Evolutionary conservation across 2,888 invertebrate genomes (phyloP), one percentile per base, ranked within the genome.

Genomic region (Linnaemya tessellans): DNA sequence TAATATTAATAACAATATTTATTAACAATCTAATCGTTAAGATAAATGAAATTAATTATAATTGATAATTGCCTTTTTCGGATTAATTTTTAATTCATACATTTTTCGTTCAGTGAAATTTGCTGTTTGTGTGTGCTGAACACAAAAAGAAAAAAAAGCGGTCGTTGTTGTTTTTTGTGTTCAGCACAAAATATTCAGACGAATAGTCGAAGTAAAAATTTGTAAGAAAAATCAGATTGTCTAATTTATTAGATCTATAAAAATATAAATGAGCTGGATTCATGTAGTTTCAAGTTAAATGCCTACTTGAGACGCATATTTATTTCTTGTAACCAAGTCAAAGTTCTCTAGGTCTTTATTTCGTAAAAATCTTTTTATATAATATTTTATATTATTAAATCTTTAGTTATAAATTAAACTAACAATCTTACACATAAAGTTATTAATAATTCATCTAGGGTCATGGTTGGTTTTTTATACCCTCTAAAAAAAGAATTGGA

Each of bases 31-130:
- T 83, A 68, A 79, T 83, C 73, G 20, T 20, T 74, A 56, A 83
- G 73, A 68, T 74, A 83, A 68, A 67, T 70, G 49, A 83, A 83
- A 81, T 79, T 83, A 84, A 80, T 87, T 80, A 77, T 73, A 77
- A 78, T 46, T 82, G 79, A 84, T 86, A 86, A 86, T 86, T 84
- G 77, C 82, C 86, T 84, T 84, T 81, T 84, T 80, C 30, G 65
- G 80, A 73, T 84, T 70, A 74, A 46, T 11, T 58, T 71, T 78
- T 43, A 43, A 35, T 64, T 71, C 7, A 68, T 9, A 18, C 15
- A 25, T 64, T 38, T 41, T 20, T 54, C 22, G 3, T 20, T 41
- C 41, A 71, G n/a, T 56, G 13, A 22, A 51, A 10, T 22, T 60
- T 30, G 60, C 30, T 41, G 38, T 20, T 41, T 25, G 20, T 22